Conservation (phyloP, 2,113 vertebrate genomes). For the pig (Sus scrofa) region DNA sequence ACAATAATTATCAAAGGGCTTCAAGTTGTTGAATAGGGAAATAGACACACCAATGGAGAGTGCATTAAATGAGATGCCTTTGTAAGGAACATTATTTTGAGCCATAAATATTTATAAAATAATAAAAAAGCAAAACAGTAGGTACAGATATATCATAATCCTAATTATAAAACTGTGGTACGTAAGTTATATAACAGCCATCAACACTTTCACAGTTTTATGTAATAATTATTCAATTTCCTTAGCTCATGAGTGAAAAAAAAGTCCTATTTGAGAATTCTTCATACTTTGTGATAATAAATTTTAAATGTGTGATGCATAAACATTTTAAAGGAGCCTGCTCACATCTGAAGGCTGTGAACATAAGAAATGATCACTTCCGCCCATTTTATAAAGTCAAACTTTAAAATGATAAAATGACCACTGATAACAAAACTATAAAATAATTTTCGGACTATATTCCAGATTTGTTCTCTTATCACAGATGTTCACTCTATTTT, state of each 20-base stretch:
- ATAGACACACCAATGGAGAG: neutral
- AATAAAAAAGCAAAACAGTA: neutral
- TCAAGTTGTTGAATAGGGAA: neutral
- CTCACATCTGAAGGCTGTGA: too few species aligned
- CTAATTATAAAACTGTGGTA: neutral
- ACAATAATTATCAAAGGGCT: neutral
- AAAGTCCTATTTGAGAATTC: conserved; percentile 25
- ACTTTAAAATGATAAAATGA: neutral
- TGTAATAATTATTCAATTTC: neutral
- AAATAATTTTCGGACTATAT: neutral
- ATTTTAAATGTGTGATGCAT: neutral
- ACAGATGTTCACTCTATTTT: too few species aligned
- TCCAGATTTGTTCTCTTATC: neutral
- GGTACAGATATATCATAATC: neutral
- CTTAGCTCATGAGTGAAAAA: neutral
- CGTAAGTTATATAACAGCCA: neutral
- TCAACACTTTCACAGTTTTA: conserved; percentile 27
- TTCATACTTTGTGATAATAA: neutral
- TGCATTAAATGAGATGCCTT: neutral
- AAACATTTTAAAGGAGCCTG: neutral
- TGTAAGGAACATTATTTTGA: conserved; percentile 30
- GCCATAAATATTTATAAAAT: neutral
- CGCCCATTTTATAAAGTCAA: neutral
- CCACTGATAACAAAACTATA: neutral
- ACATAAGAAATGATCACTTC: neutral